A percentile compares a stretch with the other conserved stretches of the same genome.
Evolutionary conservation across 2,888 invertebrate genomes (phyloP).

Genomic region (Dinocampus coccinellae): DNA sequence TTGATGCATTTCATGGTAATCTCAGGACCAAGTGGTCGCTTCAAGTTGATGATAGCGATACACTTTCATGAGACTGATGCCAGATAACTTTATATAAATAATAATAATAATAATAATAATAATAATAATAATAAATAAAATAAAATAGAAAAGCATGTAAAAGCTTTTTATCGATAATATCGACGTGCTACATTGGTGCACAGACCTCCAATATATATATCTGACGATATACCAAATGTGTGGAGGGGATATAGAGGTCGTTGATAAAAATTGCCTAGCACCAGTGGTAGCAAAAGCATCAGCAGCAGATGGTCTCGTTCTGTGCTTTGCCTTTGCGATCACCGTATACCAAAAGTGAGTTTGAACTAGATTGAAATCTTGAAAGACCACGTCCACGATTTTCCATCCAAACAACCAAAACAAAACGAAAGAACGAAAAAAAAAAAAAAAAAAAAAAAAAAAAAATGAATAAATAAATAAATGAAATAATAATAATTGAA

Average conservation of each 20-base stretch:
- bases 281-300: conserved; percentile 22
- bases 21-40: neutral
- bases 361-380: conserved; percentile 18
- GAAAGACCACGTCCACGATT: neutral
- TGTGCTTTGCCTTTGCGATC: neutral
- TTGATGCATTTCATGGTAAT: conserved; percentile 2
- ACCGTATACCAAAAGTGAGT: neutral
- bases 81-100: neutral
- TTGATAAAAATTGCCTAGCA: conserved; percentile 30
- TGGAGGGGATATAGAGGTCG: conserved; percentile 16
- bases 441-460: neutral
- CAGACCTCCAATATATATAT: neutral
- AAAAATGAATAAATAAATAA: neutral
- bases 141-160: neutral
- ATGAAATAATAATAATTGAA: neutral
- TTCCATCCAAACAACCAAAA: neutral
- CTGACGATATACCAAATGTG: neutral
- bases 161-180: conserved; percentile 10
- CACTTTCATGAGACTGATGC: neutral
- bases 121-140: neutral
- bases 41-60: neutral
- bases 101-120: no score
- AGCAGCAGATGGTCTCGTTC: conserved; percentile 13
- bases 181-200: neutral
- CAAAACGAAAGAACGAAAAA: neutral